A percentile compares a stretch with the other conserved stretches of the same genome.
Evolutionary conservation across 2,888 invertebrate species (phyloP).

Genomic region (Trissonchulus latispiculum): DNA sequence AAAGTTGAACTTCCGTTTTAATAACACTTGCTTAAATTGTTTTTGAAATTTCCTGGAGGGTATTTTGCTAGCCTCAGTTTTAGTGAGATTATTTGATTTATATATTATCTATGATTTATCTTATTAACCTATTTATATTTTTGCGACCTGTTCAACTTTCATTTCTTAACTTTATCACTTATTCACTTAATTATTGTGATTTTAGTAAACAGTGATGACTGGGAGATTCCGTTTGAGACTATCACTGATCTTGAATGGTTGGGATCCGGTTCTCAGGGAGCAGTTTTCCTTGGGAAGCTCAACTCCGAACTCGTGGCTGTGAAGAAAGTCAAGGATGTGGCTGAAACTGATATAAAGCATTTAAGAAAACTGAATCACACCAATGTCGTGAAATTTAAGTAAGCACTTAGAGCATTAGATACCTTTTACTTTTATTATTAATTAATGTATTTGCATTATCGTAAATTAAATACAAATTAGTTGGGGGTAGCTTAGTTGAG

Average conservation of each 20-base stretch:
- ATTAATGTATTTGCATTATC: too few relatives aligned
- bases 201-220: constrained; percentile 57
- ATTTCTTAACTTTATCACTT: too few relatives aligned
- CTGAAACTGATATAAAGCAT: constrained; percentile 85
- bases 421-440: neutral
- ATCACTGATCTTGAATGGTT: constrained; percentile 79
- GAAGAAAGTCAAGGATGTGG: constrained; percentile 81
- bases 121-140: neutral
- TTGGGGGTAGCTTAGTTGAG: too few relatives aligned
- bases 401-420: constrained; percentile 29
- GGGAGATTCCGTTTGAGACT: constrained; percentile 87
- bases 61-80: too few relatives aligned
- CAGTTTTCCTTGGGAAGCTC: constrained; percentile 76
- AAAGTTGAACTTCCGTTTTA: too few relatives aligned
- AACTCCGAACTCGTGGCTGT: constrained; percentile 73
- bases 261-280: constrained; percentile 90
- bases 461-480: too few relatives aligned
- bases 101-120: too few relatives aligned
- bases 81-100: too few relatives aligned
- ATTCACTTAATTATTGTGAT: too few relatives aligned
- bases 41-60: too few relatives aligned
- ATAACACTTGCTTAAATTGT: too few relatives aligned
- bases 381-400: constrained; percentile 78
- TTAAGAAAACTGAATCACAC: constrained; percentile 81
- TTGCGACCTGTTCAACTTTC: too few relatives aligned